phyloP scores from a whole-genome alignment of 2,113 vertebrate genomes.

The Campylomormyrus tamandua region DNA sequence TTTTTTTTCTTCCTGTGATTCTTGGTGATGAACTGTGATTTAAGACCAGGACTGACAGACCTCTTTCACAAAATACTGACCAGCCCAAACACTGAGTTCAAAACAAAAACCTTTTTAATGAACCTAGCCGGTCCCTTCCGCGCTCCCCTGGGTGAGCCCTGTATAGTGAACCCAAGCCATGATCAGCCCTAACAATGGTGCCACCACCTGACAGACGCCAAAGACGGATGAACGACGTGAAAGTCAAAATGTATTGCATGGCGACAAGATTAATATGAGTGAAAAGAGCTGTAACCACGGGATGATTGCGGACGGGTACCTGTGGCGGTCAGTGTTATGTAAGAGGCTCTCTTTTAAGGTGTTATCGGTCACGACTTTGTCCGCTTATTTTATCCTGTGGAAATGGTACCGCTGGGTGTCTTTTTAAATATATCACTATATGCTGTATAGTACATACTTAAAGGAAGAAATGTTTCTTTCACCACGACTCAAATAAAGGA shows the following conservation, averaged over 20 bases:
- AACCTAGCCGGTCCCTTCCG: constrained; percentile 22
- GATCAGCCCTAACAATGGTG: neutral
- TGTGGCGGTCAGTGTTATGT: constrained; percentile 45
- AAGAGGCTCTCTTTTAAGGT: constrained; percentile 56
- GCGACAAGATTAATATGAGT: neutral
- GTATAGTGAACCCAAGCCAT: neutral
- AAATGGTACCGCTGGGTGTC: constrained; percentile 53
- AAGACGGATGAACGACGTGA: neutral
- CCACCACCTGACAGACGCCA: neutral
- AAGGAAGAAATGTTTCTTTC: constrained; percentile 55
- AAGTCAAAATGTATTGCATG: neutral
- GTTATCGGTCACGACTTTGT: constrained; percentile 58
- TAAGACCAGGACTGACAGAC: constrained; percentile 52
- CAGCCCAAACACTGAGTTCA: constrained; percentile 30
- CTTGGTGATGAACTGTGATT: constrained; percentile 51
- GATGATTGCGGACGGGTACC: constrained; percentile 29
- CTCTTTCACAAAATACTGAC: constrained; percentile 51
- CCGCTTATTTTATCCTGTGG: constrained; percentile 59
- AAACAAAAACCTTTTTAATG: neutral
- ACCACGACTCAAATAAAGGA: constrained; percentile 53
- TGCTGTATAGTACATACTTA: constrained; percentile 57
- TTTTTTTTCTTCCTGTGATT: constrained; percentile 48
- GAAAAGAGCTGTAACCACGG: constrained; percentile 19
- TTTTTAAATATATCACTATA: constrained; percentile 55
- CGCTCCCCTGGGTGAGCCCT: neutral